Evolutionary conservation across 2,797 vertebrate species (phyloP), one percentile per base, ranked within the genome.

Genomic region (Novumbra hubbsi): DNA sequence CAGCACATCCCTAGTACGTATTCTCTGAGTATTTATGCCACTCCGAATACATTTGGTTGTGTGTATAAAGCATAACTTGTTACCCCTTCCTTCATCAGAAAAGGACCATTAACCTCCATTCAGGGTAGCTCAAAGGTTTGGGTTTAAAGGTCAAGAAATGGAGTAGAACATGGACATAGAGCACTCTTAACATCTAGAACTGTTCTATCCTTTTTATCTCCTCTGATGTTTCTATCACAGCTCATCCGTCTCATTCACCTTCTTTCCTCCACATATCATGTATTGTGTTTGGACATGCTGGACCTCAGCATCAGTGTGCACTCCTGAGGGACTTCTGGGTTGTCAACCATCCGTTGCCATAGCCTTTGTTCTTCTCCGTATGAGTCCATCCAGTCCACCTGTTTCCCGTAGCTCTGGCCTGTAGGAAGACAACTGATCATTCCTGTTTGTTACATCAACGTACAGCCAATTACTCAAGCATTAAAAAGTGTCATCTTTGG

Each of bases 351-450:
- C 84, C 91, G 95, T 79, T 96, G 96, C 97, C 97, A 99, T 67
- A 97, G 90, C 48, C 85, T 92, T 85, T 94, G 96, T 68, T 99
- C 98, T 86, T 97, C 98, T 28, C 96, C 97, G 4, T 86, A 94
- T 2, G 98, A 94, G 88, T 99, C 97, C 95, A 98, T 98, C 98
- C 98, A 99, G 85, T 97, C 95, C 24, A 97, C 98, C 15, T 93
- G 93, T 55, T 95, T 96, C 63, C 95, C 96, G 32, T 97, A 96
- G 88, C 97, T 98, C 72, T 93, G 82, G 74, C 97, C 98, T 99
- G 83, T 4, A 73, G 49, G 68, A 74, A 48, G 69, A 55, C 32
- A 70, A 34, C 12, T 7, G 52, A 17, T 55, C 8, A 55, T 9
- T n/a, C 2, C 52, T 21, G n/a, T 55, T 21, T 4, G 73, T 62